Percentiles rank a stretch among this genome's conserved stretches.
Conservation (phyloP, 2,113 vertebrate species). For the Petrocephalus microphthalmus region DNA sequence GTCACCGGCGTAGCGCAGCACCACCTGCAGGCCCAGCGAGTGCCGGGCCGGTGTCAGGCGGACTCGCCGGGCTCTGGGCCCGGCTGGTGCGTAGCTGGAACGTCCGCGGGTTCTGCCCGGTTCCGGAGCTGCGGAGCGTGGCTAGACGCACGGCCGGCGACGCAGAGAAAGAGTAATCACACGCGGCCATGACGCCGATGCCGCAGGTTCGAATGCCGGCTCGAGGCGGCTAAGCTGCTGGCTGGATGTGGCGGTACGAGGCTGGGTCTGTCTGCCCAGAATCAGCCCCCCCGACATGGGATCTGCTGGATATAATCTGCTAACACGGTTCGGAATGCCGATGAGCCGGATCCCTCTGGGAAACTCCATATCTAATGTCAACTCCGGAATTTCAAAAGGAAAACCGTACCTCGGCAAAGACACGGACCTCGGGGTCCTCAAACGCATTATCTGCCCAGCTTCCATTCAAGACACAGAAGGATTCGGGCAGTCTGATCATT, state of each 20-base stretch:
- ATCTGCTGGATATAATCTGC: not conserved
- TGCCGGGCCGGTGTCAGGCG: not conserved
- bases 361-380: constrained; percentile 5
- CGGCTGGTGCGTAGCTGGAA: not conserved
- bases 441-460: not conserved
- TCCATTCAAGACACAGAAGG: not conserved
- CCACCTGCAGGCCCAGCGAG: not conserved
- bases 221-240: not conserved
- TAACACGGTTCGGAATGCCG: not conserved
- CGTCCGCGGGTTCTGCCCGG: not conserved
- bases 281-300: not conserved
- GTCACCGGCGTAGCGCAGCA: not conserved
- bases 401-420: not conserved
- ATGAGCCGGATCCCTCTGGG: not conserved
- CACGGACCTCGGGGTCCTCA: not conserved
- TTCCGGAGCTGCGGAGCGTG: not conserved
- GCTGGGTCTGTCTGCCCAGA: not conserved
- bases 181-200: not conserved
- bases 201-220: not conserved
- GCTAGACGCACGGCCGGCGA: not conserved
- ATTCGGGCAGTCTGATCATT: not conserved
- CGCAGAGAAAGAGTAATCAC: not conserved
- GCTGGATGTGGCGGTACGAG: not conserved
- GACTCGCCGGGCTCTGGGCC: not conserved
- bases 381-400: constrained; percentile 5